Conservation (phyloP, 1,140 invertebrate species). For the Hermatobates lingyangjiaoensis region DNA sequence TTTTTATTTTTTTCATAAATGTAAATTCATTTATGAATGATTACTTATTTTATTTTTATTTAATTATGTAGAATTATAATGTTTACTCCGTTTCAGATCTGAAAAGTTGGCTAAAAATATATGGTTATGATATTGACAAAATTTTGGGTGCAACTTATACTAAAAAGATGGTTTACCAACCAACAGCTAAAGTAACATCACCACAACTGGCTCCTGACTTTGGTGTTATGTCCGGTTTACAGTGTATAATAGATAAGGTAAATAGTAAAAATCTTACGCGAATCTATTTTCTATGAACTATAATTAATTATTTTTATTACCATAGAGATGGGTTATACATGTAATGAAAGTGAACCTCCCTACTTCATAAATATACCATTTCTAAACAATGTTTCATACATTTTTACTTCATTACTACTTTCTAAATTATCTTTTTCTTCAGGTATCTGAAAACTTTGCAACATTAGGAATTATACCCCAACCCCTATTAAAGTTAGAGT, state of each 20-base stretch:
- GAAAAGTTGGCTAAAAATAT: constrained; percentile 64
- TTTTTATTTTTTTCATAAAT: neutral
- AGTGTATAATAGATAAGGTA: constrained; percentile 67
- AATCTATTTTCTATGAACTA: constrained; percentile 1
- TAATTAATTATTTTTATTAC: neutral
- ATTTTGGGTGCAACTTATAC: constrained; percentile 70
- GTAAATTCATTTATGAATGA: neutral
- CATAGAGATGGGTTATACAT: neutral
- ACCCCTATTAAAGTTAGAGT: constrained; percentile 58
- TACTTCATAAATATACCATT: too few relatives aligned
- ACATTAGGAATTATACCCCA: constrained; percentile 66
- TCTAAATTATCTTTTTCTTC: constrained; percentile 18
- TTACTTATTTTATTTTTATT: neutral
- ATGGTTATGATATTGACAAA: constrained; percentile 66
- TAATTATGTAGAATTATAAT: neutral
- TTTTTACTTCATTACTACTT: too few relatives aligned
- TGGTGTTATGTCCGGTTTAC: constrained; percentile 68
- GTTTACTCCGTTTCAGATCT: constrained; percentile 36
- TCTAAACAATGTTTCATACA: too few relatives aligned
- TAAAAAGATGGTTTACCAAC: constrained; percentile 52
- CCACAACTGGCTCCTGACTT: constrained; percentile 61
- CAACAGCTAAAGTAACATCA: constrained; percentile 51
- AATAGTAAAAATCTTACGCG: constrained; percentile 1
- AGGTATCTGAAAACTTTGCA: constrained; percentile 58
- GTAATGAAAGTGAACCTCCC: too few relatives aligned